These are phyloP conservation scores for Hartigia nigra DNA, from an alignment of 2,888 invertebrate genomes.

Conservation along the genomic window DNA sequence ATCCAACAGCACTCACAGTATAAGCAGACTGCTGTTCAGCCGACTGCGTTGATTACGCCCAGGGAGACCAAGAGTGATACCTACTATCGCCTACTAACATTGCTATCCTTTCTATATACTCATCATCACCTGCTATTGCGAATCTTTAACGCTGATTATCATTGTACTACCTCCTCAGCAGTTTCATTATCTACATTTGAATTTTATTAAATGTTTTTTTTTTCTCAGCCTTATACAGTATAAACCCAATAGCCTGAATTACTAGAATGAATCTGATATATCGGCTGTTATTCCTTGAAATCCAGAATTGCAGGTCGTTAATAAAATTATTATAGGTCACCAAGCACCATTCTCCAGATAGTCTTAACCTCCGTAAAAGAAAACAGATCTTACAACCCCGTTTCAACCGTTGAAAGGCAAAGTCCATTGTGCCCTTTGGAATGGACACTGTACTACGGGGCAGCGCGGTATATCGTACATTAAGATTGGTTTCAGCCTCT, in stretches of 20 bases:
- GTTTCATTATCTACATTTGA: background rate
- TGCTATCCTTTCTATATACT: conserved; percentile 29
- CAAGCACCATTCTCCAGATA: background rate
- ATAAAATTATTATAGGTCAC: background rate
- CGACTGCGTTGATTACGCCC: conserved; percentile 43
- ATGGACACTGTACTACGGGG: background rate
- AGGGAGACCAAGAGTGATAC: conserved; percentile 40
- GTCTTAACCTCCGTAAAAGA: background rate
- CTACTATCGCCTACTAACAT: background rate
- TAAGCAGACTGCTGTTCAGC: conserved; percentile 33
- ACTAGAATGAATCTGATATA: background rate
- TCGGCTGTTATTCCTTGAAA: background rate
- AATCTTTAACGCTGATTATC: background rate
- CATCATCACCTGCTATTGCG: background rate
- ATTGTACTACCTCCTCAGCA: background rate
- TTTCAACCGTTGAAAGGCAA: background rate
- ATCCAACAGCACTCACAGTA: conserved; percentile 18
- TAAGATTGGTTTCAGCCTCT: conserved; percentile 3
- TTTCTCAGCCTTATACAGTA: background rate
- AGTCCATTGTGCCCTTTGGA: background rate
- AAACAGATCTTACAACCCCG: background rate
- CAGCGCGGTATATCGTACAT: background rate
- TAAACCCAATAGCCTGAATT: background rate
- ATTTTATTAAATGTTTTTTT: background rate
- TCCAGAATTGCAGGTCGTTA: background rate